Evolutionary conservation across 2,797 vertebrate species (phyloP).

Genomic region (Peromyscus aztecus): DNA sequence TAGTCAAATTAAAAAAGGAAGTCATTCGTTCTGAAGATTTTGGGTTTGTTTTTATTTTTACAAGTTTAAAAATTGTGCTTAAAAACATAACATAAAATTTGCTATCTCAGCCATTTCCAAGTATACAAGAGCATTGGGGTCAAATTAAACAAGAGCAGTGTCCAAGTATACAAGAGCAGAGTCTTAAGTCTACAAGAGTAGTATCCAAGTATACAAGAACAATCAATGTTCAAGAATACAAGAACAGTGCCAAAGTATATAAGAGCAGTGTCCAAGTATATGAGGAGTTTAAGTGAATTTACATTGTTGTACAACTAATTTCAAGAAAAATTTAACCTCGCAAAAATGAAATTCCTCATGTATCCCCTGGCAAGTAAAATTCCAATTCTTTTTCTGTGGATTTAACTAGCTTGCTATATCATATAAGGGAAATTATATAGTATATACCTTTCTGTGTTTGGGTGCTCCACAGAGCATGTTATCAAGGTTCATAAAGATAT

Average conservation of each 20-base stretch:
- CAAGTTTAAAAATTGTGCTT: background rate
- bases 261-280: background rate
- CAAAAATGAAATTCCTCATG: background rate
- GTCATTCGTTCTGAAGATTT: background rate
- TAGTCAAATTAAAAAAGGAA: background rate
- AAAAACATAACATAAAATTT: background rate
- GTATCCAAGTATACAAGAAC: background rate
- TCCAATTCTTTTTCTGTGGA: background rate
- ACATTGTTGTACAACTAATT: background rate
- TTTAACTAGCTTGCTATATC: background rate
- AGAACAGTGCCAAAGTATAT: background rate
- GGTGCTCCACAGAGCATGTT: background rate
- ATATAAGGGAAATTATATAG: background rate
- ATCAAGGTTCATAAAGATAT: background rate
- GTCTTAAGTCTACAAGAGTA: background rate
- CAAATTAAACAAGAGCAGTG: background rate
- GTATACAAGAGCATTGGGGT: background rate
- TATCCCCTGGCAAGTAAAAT: background rate
- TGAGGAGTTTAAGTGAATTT: background rate
- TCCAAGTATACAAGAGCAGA: background rate
- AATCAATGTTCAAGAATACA: background rate
- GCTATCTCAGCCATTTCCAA: background rate
- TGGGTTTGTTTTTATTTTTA: background rate
- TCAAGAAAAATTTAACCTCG: background rate
- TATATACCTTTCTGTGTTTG: slow-evolving; percentile 16